A percentile compares a stretch with the other conserved stretches of the same genome.
phyloP scores from a whole-genome alignment of 2,113 vertebrate species.

The Amphiprion ocellaris region DNA sequence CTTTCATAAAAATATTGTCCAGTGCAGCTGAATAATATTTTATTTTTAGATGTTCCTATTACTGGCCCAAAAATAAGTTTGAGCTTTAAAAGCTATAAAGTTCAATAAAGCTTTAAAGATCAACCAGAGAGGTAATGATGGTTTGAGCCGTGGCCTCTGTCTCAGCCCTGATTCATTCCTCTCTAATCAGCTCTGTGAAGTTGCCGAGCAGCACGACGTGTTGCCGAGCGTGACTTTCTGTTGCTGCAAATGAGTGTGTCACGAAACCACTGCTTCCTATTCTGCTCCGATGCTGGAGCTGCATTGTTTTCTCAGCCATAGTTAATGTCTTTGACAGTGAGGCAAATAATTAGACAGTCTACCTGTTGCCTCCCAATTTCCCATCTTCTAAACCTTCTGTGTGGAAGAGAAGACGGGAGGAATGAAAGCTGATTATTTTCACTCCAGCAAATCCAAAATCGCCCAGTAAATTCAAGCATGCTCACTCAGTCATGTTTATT shows the following conservation, averaged over 20 bases:
- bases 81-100: background rate
- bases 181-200: constrained; percentile 56
- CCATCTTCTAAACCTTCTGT: constrained; percentile 42
- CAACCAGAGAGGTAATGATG: constrained; percentile 34
- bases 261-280: constrained; percentile 60
- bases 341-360: constrained; percentile 65
- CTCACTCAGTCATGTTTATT: constrained; percentile 36
- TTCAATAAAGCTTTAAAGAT: constrained; percentile 12
- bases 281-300: constrained; percentile 35
- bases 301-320: constrained; percentile 64
- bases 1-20: too few species aligned
- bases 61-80: background rate
- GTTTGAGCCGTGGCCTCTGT: constrained; percentile 18
- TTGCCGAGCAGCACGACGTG: constrained; percentile 17
- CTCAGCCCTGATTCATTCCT: constrained; percentile 26
- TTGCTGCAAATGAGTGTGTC: constrained; percentile 50
- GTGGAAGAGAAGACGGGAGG: constrained; percentile 42
- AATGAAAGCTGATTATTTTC: constrained; percentile 62
- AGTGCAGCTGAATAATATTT: too few species aligned
- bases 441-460: constrained; percentile 53
- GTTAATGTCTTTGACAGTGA: constrained; percentile 72
- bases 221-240: constrained; percentile 33
- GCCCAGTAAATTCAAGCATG: constrained; percentile 8
- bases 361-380: constrained; percentile 65
- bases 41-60: background rate